phyloP scores from a whole-genome alignment of 2,797 vertebrate species.

The Lagocephalus sceleratus region DNA sequence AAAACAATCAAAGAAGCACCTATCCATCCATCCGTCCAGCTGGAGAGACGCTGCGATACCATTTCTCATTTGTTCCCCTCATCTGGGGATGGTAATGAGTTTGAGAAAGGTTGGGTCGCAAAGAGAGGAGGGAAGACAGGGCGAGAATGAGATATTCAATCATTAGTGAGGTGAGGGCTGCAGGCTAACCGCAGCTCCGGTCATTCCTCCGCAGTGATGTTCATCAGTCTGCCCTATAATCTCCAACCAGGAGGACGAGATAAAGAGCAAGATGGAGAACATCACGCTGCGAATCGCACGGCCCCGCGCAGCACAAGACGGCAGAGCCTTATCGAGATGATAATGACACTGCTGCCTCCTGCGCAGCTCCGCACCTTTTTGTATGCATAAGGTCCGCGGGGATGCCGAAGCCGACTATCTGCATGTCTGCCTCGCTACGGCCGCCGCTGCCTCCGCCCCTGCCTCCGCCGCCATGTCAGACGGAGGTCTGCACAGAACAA shows the following conservation, averaged over 20 bases:
- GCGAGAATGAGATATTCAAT: slow-evolving; percentile 43
- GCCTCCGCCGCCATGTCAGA: too few species aligned
- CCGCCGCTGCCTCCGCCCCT: too few species aligned
- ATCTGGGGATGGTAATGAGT: slow-evolving; percentile 51
- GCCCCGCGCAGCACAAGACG: slow-evolving; percentile 14
- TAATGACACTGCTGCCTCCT: slow-evolving; percentile 47
- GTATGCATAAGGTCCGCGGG: too few species aligned
- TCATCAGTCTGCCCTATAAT: slow-evolving; percentile 61
- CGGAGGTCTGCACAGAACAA: too few species aligned
- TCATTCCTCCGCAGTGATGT: slow-evolving; percentile 58
- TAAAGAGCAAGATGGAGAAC: slow-evolving; percentile 38
- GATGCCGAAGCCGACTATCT: not conserved
- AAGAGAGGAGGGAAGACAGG: slow-evolving; percentile 7
- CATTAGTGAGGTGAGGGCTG: slow-evolving; percentile 44
- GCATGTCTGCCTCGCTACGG: not conserved
- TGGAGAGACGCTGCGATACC: slow-evolving; percentile 17
- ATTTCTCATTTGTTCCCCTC: slow-evolving; percentile 41
- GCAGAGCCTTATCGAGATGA: slow-evolving; percentile 24
- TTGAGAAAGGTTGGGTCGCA: slow-evolving; percentile 30
- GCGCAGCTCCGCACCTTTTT: not conserved
- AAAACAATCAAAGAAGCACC: slow-evolving; percentile 48
- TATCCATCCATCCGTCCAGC: slow-evolving; percentile 24
- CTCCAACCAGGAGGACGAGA: slow-evolving; percentile 35
- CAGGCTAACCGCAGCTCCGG: slow-evolving; percentile 40
- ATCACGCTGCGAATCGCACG: slow-evolving; percentile 25